Evolutionary conservation across 2,113 vertebrate genomes (phyloP).

Genomic region (Merops nubicus): DNA sequence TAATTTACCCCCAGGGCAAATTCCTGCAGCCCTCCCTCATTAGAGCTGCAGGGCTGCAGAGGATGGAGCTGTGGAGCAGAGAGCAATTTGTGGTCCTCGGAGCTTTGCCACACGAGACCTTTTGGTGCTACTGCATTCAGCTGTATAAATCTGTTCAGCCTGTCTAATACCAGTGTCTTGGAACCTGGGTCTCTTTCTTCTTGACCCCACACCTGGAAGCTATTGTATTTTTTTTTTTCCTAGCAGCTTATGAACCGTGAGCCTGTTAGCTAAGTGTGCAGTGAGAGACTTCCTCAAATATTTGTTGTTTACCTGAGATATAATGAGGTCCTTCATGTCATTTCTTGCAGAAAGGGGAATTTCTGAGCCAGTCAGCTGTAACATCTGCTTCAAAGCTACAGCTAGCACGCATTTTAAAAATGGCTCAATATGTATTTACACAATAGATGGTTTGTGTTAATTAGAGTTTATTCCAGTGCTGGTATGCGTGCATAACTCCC

Average conservation of each 20-base stretch:
- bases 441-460: constrained; percentile 22
- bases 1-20: not conserved
- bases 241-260: not conserved
- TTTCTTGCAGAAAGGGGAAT: not conserved
- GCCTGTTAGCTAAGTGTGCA: not conserved
- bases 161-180: not conserved
- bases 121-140: not conserved
- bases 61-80: not conserved
- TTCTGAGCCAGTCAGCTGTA: not conserved
- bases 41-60: not conserved
- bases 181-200: not conserved
- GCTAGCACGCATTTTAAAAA: not conserved
- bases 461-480: not conserved
- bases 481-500: not conserved
- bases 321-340: not conserved
- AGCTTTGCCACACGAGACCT: not conserved
- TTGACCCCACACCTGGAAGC: not conserved
- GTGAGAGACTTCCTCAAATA: not conserved
- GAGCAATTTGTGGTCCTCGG: not conserved
- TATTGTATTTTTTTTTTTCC: not conserved
- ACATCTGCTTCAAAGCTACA: constrained; percentile 9
- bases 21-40: not conserved
- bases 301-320: constrained; percentile 10
- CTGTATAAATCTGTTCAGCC: not conserved
- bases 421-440: constrained; percentile 7